Evolutionary conservation across 1,140 invertebrate species (phyloP).

Genomic region (Drosophila prosaltans): DNA sequence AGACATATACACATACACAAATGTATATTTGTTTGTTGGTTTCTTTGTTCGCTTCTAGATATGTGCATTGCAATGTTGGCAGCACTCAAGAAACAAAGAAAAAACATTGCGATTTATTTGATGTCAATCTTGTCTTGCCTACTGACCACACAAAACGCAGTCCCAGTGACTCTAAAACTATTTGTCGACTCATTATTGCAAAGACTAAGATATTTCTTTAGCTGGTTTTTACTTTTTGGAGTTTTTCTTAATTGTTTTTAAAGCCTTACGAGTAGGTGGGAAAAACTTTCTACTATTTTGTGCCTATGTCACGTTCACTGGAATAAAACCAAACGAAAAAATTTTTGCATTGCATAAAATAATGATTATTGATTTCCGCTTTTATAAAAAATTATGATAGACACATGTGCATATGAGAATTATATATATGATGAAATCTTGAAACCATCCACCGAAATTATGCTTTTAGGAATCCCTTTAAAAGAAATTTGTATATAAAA

Average conservation of each 20-base stretch:
- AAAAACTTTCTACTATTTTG: constrained; percentile 55
- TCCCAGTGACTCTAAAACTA: constrained; percentile 13
- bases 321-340: constrained; percentile 31
- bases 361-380: constrained; percentile 18
- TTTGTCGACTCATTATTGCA: constrained; percentile 34
- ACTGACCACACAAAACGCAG: constrained; percentile 37
- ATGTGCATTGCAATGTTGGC: constrained; percentile 4
- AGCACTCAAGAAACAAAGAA: constrained; percentile 16
- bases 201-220: constrained; percentile 35
- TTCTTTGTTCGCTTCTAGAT: constrained; percentile 6
- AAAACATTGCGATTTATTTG: constrained; percentile 13
- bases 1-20: constrained; percentile 2
- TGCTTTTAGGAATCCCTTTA: too few relatives aligned
- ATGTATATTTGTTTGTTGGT: not conserved
- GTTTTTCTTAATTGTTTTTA: constrained; percentile 66
- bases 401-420: too few relatives aligned
- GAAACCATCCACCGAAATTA: too few relatives aligned
- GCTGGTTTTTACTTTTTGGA: constrained; percentile 32
- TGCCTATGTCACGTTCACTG: constrained; percentile 50
- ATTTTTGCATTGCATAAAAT: constrained; percentile 30
- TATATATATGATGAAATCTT: too few relatives aligned
- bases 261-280: constrained; percentile 37
- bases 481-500: too few relatives aligned
- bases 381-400: constrained; percentile 17
- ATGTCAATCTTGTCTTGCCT: constrained; percentile 17